Evolutionary conservation across 2,113 vertebrate species (phyloP), one percentile per base, ranked within the genome.

Genomic region (Colinus virginianus): DNA sequence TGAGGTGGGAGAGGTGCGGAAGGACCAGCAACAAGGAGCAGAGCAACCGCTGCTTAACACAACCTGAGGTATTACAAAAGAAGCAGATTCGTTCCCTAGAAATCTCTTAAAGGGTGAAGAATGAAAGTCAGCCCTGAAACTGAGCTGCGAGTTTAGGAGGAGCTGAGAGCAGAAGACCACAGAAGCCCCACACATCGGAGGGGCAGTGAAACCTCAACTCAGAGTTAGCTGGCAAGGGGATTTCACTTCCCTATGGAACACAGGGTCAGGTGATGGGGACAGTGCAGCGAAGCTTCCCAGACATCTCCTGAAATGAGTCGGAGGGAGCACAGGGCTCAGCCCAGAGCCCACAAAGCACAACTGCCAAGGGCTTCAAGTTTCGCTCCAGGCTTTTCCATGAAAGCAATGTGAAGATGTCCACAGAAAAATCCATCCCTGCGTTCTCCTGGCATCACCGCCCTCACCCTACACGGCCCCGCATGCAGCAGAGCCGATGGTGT

Each of bases 311-410:
- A 68, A 61, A 2, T 20, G 22, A 69, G 40, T 6, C 51, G 51
- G n/a, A 77, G 15, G 0, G 1, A 46, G 83, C 82, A 22, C 0
- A 1, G n/a, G 21, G 8, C 49, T n/a, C 64, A 56, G n/a, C 15
- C 38, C 22, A 11, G 17, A 38, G 19, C 28, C 11, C 46, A 26
- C 25, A 67, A 14, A 63, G 19, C 0, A 0, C 32, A 53, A 36
- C 23, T 1, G 49, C 42, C 7, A 7, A 15, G 7, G 25, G n/a
- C 20, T 42, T 87, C 45, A 21, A 26, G 30, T 80, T 83, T 74
- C 22, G 30, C 61, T 71, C 32, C 30, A 45, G 75, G 63, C 48
- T 59, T 70, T 8, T 1, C 68, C 59, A 43, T 36, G 7, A 36
- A 36, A 61, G 66, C 4, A 23, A 87, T 61, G 19, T 45, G 80